A percentile compares a stretch with the other conserved stretches of the same genome.
phyloP scores from a whole-genome alignment of 1,140 invertebrate genomes.

The Linepithema humile region DNA sequence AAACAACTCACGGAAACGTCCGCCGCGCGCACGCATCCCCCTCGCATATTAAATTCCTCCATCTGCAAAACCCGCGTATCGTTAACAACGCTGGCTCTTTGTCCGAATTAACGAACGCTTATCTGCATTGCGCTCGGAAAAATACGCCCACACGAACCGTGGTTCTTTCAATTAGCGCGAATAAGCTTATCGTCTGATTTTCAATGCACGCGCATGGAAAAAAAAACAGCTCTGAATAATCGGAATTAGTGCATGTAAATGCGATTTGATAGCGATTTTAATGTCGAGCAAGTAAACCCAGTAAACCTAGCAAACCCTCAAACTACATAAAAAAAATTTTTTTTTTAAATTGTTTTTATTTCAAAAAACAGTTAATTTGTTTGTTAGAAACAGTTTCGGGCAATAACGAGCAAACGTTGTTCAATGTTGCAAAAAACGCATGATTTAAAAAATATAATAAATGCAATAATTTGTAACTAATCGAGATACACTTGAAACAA shows the following conservation, averaged over 20 bases:
- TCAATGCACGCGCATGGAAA: not conserved
- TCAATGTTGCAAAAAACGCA: not conserved
- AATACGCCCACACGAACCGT: not conserved
- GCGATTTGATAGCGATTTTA: not conserved
- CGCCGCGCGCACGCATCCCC: constrained; percentile 18
- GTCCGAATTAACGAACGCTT: constrained; percentile 40
- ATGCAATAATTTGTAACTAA: too few relatives aligned
- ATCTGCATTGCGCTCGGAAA: constrained; percentile 14
- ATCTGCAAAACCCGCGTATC: constrained; percentile 31
- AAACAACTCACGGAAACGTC: constrained; percentile 29
- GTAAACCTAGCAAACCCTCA: too few relatives aligned
- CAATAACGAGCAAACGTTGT: too few relatives aligned
- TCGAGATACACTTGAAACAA: not conserved
- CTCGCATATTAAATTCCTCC: constrained; percentile 50
- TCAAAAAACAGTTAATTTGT: too few relatives aligned
- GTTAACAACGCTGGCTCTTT: constrained; percentile 38
- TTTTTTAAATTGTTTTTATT: too few relatives aligned
- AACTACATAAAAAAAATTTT: too few relatives aligned
- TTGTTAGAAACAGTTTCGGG: too few relatives aligned
- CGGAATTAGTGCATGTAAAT: not conserved
- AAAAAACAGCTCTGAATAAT: not conserved
- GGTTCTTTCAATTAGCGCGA: constrained; percentile 4
- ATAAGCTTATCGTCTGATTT: constrained; percentile 10
- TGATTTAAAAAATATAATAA: not conserved
- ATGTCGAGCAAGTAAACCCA: not conserved